phyloP scores from a whole-genome alignment of 2,888 invertebrate genomes.

The Nemoura dubitans region DNA sequence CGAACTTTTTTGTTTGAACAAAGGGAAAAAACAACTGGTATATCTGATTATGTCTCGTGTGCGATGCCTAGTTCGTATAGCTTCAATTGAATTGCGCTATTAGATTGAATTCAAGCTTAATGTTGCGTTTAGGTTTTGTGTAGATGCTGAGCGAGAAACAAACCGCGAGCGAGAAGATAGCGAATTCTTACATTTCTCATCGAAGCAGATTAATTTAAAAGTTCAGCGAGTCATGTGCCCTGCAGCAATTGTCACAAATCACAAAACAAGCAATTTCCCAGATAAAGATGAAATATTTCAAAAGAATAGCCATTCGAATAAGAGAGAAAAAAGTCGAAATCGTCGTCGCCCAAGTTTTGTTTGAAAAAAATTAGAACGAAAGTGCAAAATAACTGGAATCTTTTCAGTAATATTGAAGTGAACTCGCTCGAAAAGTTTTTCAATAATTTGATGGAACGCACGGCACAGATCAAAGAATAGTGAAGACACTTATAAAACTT shows the following conservation, averaged over 20 bases:
- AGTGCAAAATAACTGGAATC: background rate
- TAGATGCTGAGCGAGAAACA: background rate
- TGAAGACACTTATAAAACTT: constrained; percentile 7
- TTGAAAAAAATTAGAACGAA: background rate
- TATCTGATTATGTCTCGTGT: background rate
- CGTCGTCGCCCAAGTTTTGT: background rate
- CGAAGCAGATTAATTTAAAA: background rate
- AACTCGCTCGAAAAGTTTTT: background rate
- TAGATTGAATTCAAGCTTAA: background rate
- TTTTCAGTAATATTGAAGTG: background rate
- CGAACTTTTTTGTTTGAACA: background rate
- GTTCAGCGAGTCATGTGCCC: background rate
- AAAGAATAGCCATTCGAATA: background rate
- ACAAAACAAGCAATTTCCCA: background rate
- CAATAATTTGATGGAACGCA: background rate
- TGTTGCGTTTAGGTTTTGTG: background rate
- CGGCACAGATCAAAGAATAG: constrained; percentile 12
- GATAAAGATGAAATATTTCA: background rate
- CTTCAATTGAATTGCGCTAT: background rate
- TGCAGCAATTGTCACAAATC: background rate
- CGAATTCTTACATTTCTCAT: background rate
- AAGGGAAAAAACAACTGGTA: background rate
- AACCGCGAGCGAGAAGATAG: background rate
- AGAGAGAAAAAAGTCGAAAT: background rate
- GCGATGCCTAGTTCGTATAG: background rate